Evolutionary conservation across 2,797 vertebrate species (phyloP).

Genomic region (Parauchenoglanis ngamensis): DNA sequence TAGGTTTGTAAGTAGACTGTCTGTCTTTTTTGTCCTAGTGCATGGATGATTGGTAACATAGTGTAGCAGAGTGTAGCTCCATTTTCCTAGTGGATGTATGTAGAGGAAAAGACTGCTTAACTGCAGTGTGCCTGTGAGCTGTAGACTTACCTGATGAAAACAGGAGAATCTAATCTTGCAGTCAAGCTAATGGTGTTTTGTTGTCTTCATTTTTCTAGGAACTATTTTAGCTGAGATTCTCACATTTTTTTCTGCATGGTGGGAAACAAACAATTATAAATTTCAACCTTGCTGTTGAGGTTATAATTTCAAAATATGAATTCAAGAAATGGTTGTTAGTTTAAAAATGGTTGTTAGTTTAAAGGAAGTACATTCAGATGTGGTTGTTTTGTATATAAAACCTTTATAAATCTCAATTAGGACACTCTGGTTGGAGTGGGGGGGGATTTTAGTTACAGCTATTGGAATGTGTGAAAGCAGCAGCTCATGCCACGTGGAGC

Average conservation of each 20-base stretch:
- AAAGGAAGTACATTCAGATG: too few relatives aligned
- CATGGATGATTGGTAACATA: background rate
- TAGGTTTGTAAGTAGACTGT: background rate
- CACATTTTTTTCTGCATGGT: background rate
- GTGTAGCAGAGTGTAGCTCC: background rate
- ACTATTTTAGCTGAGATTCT: background rate
- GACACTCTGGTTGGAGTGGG: background rate
- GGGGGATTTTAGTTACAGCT: constrained; percentile 7
- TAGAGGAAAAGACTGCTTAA: background rate
- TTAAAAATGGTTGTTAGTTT: background rate
- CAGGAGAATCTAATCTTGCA: background rate
- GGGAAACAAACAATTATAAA: background rate
- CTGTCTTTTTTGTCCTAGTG: too few relatives aligned
- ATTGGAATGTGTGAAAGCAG: constrained; percentile 19
- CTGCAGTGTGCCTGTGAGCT: background rate
- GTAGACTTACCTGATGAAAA: background rate
- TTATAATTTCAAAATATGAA: background rate
- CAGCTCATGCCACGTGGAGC: constrained; percentile 69
- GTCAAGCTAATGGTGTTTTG: background rate
- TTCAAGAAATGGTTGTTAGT: too few relatives aligned
- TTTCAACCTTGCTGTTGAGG: background rate
- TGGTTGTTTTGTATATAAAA: background rate
- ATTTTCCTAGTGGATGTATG: background rate
- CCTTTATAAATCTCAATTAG: constrained; percentile 1
- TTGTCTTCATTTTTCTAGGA: background rate